Evolutionary conservation across 2,888 invertebrate species (phyloP), one percentile per base, ranked within the genome.

Genomic region (Caenorhabditis macrosperma): DNA sequence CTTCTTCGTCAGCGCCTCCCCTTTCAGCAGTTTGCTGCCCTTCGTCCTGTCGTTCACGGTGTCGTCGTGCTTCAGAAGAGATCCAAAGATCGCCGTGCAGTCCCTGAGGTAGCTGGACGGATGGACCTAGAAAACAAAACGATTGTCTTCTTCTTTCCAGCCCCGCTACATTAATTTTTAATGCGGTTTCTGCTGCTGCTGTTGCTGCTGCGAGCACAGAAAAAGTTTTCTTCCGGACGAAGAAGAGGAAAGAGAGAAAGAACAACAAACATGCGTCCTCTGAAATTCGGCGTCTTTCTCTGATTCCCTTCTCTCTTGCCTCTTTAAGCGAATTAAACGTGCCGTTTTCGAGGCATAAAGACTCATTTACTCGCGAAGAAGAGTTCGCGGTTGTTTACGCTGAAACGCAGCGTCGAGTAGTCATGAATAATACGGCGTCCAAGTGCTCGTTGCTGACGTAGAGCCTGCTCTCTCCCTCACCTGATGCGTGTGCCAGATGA

Each of bases 401-500:
- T 12, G 48, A 57, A 20, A 38, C 1, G 52, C 2, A 3, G 20
- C 57, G 20, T 38, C 20, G 38, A 35, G 57, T 38, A 28, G 22
- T 24, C 57, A 38, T 24, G 38, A 35, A 35, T 35, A 35, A 57
- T 55, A 54, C 52, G 26, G 26, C 12, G 50, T 22, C 7, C 17
- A 2, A 28, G n/a, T 24, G 28, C 52, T 2, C n/a, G 7, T 4
- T 4, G 30, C 28, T 54, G 52, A 28, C 28, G 30, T 30, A n/a
- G 4, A 6, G 22, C 22, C 7, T 3, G 3, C 15, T 24, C 35
- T 38, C n/a, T 20, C 26, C n/a, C 15, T 24, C 46, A 92, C 91
- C 88, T 92, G 92, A 86, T 92, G 92, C 0, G 92, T 88, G 83
- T 92, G 92, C 92, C 92, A 92, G 4, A 92, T 88, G 30, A 92